Base-by-base conservation (phyloP, 2,888 invertebrate species). In the Drosophila siamana region DNA sequence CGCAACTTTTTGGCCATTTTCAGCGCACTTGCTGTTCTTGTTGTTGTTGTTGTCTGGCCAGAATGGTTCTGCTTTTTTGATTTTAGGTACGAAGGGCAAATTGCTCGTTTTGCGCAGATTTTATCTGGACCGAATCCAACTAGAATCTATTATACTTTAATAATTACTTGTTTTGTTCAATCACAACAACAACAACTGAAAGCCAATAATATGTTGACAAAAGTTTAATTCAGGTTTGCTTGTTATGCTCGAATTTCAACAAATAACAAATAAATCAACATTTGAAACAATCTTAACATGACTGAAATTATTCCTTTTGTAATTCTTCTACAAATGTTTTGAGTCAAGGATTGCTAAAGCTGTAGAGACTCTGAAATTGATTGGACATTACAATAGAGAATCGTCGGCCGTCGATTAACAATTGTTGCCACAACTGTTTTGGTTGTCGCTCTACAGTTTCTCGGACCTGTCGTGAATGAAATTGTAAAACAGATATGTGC, bases 1-100 rank as follows among this genome's bases (percentile, higher is more conserved):
- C 88, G 84, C 19, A 69, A 63, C 78, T 74, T 79, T 78, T 80
- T 80, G 71, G 76, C 67, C 69, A 80, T 69, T 73, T 77, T 11
- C 28, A 55, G 33, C 26, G 46, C 8, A 36, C 26, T 59, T 48
- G 59, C 41, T 44, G 28, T 47, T 47, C 9, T 47, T 28, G 9
- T 36, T 15, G 36, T 13, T 38, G 13, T 13, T 47, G 38, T 13
- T 33, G 43, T 30, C 41, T 68, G 30, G 55, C 36, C 44, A 69
- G 74, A 83, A 82, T 65, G 80, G 83, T 79, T 81, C 78, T 80
- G 80, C 51, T 71, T 75, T 69, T 69, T 67, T 69, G 61, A 40
- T 63, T 73, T 75, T 52, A 28, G 59, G 48, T 46, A 46, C 50
- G 48, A 70, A 75, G 75, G 68, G 60, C 56, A 54, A 57, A 22